Evolutionary conservation across 1,140 invertebrate species (phyloP), one percentile per base, ranked within the genome.

Genomic region (Diachasmimorpha longicaudata): DNA sequence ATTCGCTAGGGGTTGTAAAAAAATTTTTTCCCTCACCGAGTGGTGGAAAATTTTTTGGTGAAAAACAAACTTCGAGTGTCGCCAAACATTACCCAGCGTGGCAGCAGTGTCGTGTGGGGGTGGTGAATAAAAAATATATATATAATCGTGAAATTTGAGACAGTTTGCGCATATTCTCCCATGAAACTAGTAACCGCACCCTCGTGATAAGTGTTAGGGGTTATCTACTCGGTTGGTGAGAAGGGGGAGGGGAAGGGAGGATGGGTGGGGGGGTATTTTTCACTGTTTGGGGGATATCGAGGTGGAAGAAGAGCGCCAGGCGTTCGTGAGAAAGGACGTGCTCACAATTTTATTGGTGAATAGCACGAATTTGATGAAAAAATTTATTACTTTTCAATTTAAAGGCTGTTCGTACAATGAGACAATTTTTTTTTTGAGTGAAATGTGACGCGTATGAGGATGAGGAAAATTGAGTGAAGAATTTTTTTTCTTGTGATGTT

Each of bases 101-200:
- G 74, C 74, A 75, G 67, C 69, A 70, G 69, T 58, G 37, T 63
- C 55, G 55, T 36, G 63, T 13, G 46, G 44, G 68, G 36, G 31
- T 31, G 42, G 44, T 37, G 66, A 42, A 23, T 11, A 36, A 42
- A 25, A 14, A 67, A 67, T 11, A 67, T 37, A 67, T 25, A 25
- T 31, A 63, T 63, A 63, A 63, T 63, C 58, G 19, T 25, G 58
- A 63, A 63, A 63, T 63, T 63, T 63, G 23, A 63, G 19, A 63
- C 58, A 25, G 58, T 63, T 63, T 63, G 58, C 58, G 58, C 48
- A 31, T 21, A 72, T 58, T 72, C 42, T 23, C 14, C 31, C 16
- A 63, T 52, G 48, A 63, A 63, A 23, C 58, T 63, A 58, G 68
- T 63, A 76, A 76, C 74, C 74, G 74, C 74, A 76, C 74, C 74